Evolutionary conservation across 2,888 invertebrate species (phyloP).

Genomic region (Mythimna lalbum): DNA sequence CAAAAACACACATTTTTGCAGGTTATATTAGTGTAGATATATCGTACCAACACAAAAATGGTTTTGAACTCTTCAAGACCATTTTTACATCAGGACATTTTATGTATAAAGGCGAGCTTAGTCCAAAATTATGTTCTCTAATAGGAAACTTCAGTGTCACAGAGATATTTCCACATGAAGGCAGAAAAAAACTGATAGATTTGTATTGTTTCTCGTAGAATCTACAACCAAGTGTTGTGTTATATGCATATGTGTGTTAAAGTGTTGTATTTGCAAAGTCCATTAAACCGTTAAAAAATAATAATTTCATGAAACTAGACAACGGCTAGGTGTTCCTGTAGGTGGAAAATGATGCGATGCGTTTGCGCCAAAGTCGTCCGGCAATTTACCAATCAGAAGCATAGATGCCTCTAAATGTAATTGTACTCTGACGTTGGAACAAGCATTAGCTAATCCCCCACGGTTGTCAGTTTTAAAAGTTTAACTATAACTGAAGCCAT

Average conservation of each 20-base stretch:
- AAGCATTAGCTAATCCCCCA: slow-evolving; percentile 64
- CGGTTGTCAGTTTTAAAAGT: slow-evolving; percentile 42
- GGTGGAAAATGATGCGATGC: slow-evolving; percentile 76
- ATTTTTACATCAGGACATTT: background rate
- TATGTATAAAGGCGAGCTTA: background rate
- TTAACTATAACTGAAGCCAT: slow-evolving; percentile 23
- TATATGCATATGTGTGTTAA: too few relatives aligned
- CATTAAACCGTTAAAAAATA: slow-evolving; percentile 10
- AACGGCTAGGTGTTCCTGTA: slow-evolving; percentile 29
- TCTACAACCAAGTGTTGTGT: background rate
- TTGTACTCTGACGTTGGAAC: slow-evolving; percentile 72
- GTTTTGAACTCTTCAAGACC: background rate
- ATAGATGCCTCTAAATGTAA: slow-evolving; percentile 70
- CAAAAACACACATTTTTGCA: too few relatives aligned
- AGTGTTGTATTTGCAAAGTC: background rate
- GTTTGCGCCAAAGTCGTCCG: slow-evolving; percentile 81
- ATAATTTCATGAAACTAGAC: slow-evolving; percentile 22
- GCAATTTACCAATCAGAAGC: slow-evolving; percentile 85
- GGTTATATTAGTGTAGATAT: too few relatives aligned
- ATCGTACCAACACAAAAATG: too few relatives aligned
- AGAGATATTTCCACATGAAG: background rate
- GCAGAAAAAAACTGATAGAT: background rate
- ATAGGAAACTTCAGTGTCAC: background rate
- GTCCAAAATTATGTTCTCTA: background rate
- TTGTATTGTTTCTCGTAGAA: background rate